Percentiles rank a stretch among this genome's conserved stretches.
Conservation (phyloP, 2,888 invertebrate species). For the Tachystola acroxantha region DNA sequence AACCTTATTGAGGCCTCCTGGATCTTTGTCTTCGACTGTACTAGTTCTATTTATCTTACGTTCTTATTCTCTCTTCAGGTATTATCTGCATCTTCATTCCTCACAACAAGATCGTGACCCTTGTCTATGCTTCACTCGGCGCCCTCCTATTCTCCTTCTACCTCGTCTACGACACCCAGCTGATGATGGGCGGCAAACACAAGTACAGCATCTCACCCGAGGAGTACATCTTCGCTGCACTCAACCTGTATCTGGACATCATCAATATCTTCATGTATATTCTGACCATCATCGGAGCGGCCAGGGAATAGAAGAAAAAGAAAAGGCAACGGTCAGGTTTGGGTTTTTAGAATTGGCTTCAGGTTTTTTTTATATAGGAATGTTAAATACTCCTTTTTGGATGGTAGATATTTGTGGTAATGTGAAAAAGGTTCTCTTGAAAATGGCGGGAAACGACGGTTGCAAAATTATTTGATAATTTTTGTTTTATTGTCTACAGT, state of each 20-base stretch:
- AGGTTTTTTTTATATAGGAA: too few relatives aligned
- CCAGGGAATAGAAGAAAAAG: constrained; percentile 40
- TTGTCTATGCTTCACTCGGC: constrained; percentile 92
- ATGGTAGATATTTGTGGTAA: too few relatives aligned
- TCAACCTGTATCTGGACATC: constrained; percentile 93
- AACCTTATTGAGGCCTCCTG: too few relatives aligned
- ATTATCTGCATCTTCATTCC: constrained; percentile 83
- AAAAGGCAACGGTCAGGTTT: not conserved
- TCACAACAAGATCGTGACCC: constrained; percentile 75
- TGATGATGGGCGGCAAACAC: constrained; percentile 94
- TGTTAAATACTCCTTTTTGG: too few relatives aligned
- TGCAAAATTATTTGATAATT: too few relatives aligned
- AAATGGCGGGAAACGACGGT: too few relatives aligned
- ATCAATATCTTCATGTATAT: constrained; percentile 94
- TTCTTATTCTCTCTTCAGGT: too few relatives aligned
- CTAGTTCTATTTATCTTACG: too few relatives aligned
- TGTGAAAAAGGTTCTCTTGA: too few relatives aligned
- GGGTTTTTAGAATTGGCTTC: too few relatives aligned
- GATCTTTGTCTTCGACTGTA: too few relatives aligned
- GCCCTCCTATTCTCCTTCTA: constrained; percentile 94
- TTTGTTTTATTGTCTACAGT: too few relatives aligned
- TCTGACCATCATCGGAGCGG: constrained; percentile 83
- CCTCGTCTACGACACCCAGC: constrained; percentile 94
- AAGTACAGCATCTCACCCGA: constrained; percentile 94
- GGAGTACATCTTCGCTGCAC: constrained; percentile 95